Percentiles rank a stretch among this genome's conserved stretches.
phyloP scores from a whole-genome alignment of 2,797 vertebrate species.

The Peromyscus aztecus region DNA sequence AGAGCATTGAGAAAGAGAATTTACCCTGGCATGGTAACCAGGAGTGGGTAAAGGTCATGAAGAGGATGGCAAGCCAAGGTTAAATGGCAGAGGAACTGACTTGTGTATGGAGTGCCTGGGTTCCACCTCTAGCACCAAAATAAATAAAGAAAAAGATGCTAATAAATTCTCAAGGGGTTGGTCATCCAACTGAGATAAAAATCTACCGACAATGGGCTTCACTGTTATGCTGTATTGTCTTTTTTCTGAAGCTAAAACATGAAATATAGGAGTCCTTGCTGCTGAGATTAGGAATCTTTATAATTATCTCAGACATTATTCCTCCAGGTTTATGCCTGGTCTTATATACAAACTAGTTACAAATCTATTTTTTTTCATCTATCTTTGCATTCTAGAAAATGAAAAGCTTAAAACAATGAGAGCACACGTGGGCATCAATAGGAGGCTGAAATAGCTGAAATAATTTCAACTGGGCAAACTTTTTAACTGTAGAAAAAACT shows the following conservation, averaged over 20 bases:
- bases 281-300: background rate
- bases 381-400: background rate
- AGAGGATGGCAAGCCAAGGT: no score
- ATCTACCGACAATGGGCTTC: background rate
- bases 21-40: background rate
- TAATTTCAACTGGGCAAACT: background rate
- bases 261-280: background rate
- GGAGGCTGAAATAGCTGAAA: background rate
- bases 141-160: background rate
- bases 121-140: background rate
- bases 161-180: background rate
- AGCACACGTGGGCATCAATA: background rate
- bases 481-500: background rate
- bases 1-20: background rate
- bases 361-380: background rate
- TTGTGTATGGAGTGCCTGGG: no score
- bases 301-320: background rate
- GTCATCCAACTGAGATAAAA: background rate
- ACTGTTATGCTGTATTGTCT: background rate
- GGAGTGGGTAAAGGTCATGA: background rate
- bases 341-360: background rate
- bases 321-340: background rate
- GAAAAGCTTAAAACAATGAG: background rate
- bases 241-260: constrained; percentile 5
- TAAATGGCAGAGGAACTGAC: background rate